Evolutionary conservation across 2,797 vertebrate genomes (phyloP).

Genomic region (Buceros bicornis): DNA sequence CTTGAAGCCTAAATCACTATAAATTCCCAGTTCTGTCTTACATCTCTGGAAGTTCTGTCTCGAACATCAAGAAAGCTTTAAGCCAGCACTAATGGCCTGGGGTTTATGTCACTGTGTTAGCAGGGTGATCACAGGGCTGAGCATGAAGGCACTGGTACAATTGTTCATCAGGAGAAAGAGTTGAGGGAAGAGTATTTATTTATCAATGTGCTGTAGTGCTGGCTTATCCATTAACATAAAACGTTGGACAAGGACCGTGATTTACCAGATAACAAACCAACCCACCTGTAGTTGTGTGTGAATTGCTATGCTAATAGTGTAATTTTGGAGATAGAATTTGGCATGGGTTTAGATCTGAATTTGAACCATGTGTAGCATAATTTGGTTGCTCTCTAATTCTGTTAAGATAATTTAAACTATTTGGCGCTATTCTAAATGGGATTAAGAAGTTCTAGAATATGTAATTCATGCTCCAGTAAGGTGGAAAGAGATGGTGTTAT

Average conservation of each 20-base stretch:
- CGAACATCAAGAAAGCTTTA: neutral
- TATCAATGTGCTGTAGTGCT: neutral
- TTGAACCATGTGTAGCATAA: neutral
- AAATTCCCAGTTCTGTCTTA: conserved; percentile 21
- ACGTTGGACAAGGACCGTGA: neutral
- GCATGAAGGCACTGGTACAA: neutral
- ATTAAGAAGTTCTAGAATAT: neutral
- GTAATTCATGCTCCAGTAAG: neutral
- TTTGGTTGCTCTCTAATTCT: neutral
- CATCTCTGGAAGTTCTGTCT: conserved; percentile 2
- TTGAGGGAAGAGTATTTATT: neutral
- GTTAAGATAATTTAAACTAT: neutral
- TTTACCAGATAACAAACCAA: neutral
- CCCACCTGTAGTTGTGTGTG: neutral
- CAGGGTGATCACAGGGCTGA: neutral
- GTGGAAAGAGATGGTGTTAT: neutral
- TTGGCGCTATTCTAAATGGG: neutral
- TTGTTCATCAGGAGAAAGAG: neutral
- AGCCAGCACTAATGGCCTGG: neutral
- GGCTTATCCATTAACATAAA: neutral
- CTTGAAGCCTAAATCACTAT: neutral
- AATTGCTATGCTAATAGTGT: neutral
- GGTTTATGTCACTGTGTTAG: neutral
- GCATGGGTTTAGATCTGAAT: neutral
- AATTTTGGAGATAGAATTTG: neutral